A percentile compares a stretch with the other conserved stretches of the same genome.
phyloP scores from a whole-genome alignment of 2,113 vertebrate species.

The Ceuthmochares aereus region DNA sequence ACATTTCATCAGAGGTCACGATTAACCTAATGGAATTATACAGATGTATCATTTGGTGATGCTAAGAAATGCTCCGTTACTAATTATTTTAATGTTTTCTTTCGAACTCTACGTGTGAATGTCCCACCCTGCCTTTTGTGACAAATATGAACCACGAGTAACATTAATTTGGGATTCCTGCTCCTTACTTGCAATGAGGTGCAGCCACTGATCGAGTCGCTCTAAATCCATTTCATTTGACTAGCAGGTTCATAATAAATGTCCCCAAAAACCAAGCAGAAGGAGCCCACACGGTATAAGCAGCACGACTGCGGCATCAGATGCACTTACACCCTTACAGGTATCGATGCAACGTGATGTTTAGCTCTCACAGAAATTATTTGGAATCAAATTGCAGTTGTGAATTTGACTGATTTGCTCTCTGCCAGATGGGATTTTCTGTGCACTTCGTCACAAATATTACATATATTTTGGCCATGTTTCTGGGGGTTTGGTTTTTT shows the following conservation, averaged over 20 bases:
- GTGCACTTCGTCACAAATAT: background rate
- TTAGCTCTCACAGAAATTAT: background rate
- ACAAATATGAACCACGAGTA: background rate
- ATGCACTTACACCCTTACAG: background rate
- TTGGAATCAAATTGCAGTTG: background rate
- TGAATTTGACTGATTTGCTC: background rate
- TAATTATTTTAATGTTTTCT: background rate
- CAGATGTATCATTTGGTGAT: background rate
- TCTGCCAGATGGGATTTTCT: background rate
- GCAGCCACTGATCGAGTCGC: background rate
- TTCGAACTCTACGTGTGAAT: rapidly evolving
- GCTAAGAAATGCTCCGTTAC: background rate
- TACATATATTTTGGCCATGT: background rate
- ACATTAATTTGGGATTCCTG: background rate
- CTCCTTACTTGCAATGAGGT: background rate
- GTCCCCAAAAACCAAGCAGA: background rate
- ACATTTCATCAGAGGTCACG: background rate
- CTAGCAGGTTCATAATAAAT: rapidly evolving
- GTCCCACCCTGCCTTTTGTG: background rate
- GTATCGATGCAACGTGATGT: background rate
- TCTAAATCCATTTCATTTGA: background rate
- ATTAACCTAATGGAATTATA: background rate
- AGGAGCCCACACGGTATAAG: rapidly evolving
- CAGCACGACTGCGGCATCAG: background rate
- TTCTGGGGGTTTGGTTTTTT: background rate